Conservation (phyloP, 1,140 invertebrate species). For the Ceratina australensis region DNA sequence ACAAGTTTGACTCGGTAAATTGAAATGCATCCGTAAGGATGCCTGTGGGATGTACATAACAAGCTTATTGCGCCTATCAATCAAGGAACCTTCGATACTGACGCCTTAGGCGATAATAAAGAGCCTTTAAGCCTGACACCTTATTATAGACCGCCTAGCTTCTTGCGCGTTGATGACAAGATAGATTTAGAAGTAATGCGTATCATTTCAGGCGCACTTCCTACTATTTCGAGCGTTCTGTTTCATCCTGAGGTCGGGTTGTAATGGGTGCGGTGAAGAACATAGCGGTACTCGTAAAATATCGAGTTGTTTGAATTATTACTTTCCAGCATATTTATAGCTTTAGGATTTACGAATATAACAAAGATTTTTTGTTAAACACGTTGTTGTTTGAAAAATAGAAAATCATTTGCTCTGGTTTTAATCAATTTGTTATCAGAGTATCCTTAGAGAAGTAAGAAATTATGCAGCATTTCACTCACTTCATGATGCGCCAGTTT, state of each 20-base stretch:
- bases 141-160: slow-evolving; percentile 64
- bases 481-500: no score
- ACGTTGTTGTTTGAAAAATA: no score
- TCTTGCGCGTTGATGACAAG: slow-evolving; percentile 59
- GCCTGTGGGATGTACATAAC: not conserved
- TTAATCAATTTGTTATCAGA: no score
- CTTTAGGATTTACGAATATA: no score
- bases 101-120: slow-evolving; percentile 23
- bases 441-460: no score
- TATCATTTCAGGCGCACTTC: slow-evolving; percentile 38
- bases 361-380: no score
- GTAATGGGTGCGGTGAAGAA: not conserved
- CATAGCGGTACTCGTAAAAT: not conserved
- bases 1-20: not conserved
- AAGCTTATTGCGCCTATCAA: not conserved
- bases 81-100: slow-evolving; percentile 9
- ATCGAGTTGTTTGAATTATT: not conserved
- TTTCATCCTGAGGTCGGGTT: not conserved
- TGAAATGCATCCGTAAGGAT: not conserved
- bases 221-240: not conserved
- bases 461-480: no score
- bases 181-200: slow-evolving; percentile 60
- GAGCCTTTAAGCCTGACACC: slow-evolving; percentile 60
- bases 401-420: no score
- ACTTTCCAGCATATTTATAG: not conserved